Evolutionary conservation across 2,888 invertebrate genomes (phyloP), one percentile per base, ranked within the genome.

Genomic region (Agonopterix arenella): DNA sequence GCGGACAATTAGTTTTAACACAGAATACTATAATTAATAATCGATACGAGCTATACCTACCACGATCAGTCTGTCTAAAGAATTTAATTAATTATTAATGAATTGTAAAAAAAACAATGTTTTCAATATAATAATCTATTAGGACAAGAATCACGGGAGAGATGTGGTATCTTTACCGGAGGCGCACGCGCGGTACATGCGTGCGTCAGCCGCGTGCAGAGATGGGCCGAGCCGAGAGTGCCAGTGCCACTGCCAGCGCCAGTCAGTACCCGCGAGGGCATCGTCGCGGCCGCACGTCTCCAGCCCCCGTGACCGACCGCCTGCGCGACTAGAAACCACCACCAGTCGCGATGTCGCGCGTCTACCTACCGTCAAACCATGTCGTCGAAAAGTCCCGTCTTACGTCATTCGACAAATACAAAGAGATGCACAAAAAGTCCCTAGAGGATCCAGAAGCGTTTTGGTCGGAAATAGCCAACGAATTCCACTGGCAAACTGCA

Each of bases 401-500:
- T 51, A 63, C 76, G 37, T 75, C 80, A 8, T 73, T 91, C 44
- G 93, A 93, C 81, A 91, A 96, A 66, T 98, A 98, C 77, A 90
- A 91, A 64, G 91, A 93, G 66, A 93, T 97, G 93, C 94, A 98
- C 80, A 91, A 94, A 67, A 91, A 93, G 70, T 98, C 98, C 1
- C 88, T 99, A 56, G 94, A 96, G 48, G 92, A 96, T 69, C 98
- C 99, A 0, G 94, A 94, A 61, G 92, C 91, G 51, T 99, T 99
- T 83, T 99, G 99, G 99, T 93, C 93, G 28, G 93, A 96, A 64
- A 94, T 98, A 60, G 95, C 96, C n/a, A 93, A 95, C 62, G 94
- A 98, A 74, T 98, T 99, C 73, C 93, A 97, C 79, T 99, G 98
- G 96, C 96, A 97, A 75, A 93, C 93, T 18, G 92, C 93, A 46